phyloP scores from a whole-genome alignment of 2,113 vertebrate genomes.

The Sakesphorus luctuosus region DNA sequence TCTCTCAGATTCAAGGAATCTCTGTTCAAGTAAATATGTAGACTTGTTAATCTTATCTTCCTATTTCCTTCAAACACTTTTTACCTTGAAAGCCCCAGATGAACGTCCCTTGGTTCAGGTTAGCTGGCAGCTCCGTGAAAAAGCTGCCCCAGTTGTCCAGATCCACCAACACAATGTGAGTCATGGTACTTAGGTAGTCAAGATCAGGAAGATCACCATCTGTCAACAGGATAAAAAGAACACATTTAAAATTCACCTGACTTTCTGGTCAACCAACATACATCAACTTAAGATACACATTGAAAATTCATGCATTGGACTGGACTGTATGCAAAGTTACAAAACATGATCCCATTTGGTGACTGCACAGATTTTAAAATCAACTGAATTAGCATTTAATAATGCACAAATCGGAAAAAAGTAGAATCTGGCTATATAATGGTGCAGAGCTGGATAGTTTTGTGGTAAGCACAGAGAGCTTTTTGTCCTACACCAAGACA shows the following conservation, averaged over 20 bases:
- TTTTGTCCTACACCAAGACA: neutral
- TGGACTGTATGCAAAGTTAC: neutral
- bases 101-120: conserved; percentile 84
- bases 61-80: neutral
- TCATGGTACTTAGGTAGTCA: conserved; percentile 84
- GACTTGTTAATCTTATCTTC: neutral
- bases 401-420: neutral
- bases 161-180: conserved; percentile 85
- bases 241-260: neutral
- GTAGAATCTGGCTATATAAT: neutral
- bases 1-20: neutral
- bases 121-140: conserved; percentile 80
- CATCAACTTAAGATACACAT: neutral
- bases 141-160: conserved; percentile 85
- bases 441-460: neutral
- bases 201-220: conserved; percentile 80
- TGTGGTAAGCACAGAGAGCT: neutral
- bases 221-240: conserved; percentile 45
- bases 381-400: neutral
- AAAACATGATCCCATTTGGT: neutral
- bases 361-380: neutral
- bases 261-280: neutral
- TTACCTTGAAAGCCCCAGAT: conserved; percentile 88
- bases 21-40: neutral
- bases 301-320: neutral